A percentile compares a stretch with the other conserved stretches of the same genome.
Conservation (phyloP, 2,113 vertebrate genomes). For the Apodemus sylvaticus region DNA sequence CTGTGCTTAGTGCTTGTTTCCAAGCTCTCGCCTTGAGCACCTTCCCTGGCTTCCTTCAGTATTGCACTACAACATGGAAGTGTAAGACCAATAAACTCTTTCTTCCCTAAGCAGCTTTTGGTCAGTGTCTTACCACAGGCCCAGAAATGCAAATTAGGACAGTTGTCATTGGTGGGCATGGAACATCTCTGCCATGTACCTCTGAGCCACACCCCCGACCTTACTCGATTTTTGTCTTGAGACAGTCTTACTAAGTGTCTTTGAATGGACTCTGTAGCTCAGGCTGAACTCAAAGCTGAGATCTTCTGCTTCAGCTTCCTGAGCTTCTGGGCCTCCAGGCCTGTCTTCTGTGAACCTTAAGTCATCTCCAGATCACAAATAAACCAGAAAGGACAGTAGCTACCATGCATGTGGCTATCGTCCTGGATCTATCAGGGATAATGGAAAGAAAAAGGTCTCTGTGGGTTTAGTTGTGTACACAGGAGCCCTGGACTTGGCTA, state of each 20-base stretch:
- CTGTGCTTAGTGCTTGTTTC: neutral
- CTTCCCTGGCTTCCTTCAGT: neutral
- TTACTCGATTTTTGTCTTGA: neutral
- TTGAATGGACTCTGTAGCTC: neutral
- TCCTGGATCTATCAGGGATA: neutral
- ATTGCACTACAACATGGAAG: neutral
- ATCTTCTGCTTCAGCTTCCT: neutral
- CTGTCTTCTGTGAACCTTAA: neutral
- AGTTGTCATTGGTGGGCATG: neutral
- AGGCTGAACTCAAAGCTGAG: neutral
- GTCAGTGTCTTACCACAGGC: neutral
- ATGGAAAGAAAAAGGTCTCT: neutral
- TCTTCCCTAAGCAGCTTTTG: neutral
- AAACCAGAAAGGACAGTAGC: neutral
- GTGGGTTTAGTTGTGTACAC: neutral
- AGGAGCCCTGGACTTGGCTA: neutral
- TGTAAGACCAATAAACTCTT: neutral
- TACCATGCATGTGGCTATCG: neutral
- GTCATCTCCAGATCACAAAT: neutral
- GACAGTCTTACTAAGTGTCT: neutral
- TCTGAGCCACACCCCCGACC: neutral
- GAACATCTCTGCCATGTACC: neutral
- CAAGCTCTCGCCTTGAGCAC: neutral
- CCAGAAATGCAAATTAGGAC: neutral
- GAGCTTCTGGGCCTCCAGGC: neutral